Evolutionary conservation across 2,113 vertebrate species (phyloP), one percentile per base, ranked within the genome.

Genomic region (Castor canadensis): DNA sequence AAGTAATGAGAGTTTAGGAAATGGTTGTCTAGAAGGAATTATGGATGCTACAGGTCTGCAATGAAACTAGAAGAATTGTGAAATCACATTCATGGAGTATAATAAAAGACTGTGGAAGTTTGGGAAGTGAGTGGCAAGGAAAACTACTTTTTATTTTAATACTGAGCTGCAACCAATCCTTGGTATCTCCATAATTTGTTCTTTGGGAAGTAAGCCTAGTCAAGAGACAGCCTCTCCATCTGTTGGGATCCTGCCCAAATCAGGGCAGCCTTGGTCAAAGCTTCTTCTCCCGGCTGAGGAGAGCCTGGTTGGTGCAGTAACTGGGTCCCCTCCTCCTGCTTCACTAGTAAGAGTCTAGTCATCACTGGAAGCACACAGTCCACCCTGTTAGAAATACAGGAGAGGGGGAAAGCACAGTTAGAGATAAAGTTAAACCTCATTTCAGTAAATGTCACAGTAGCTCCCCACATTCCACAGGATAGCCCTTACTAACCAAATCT

Each of bases 311-410:
- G 75, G 16, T 52, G 38, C 15, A 3, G 84, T 77, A 58, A 84
- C 30, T 49, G 35, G 76, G 22, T 26, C 60, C 9, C 17, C 35
- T 87, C 15, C 54, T 73, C 24, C 62, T 38, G 38, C 52, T 94
- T 80, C 85, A 45, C 32, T 93, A 60, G 80, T 72, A 79, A 91
- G n/a, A 67, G 60, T 86, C 45, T 93, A 93, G 96, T 96, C 90
- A 95, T 22, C 56, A 5, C 86, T 24, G 38, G 12, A 15, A 95
- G 30, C 64, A 82, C 35, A 62, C 5, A 45, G n/a, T 69, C 76
- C 40, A 75, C 94, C 81, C 85, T 81, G 47, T 30, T 40, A 24
- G 60, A 72, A 83, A 83, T 54, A 24, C 13, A 52, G 26, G 66
- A 35, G 12, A 30, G 22, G 20, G 28, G 28, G 12, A 73, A 92